Evolutionary conservation across 1,140 invertebrate genomes (phyloP).

Genomic region (Stenopsyche tienmushanensis): DNA sequence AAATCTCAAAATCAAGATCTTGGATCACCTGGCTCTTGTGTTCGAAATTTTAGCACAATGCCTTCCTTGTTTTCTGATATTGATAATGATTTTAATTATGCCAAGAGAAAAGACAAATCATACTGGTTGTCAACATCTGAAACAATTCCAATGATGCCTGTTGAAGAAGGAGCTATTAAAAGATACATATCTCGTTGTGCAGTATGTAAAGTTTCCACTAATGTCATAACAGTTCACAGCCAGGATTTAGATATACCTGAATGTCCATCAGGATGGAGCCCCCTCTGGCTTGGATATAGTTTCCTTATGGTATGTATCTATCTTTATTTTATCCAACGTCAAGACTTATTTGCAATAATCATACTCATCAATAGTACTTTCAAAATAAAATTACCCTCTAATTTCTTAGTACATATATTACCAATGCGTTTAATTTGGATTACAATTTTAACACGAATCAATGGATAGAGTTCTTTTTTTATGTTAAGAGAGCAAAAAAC

Average conservation of each 20-base stretch:
- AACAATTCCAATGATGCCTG: constrained; percentile 94
- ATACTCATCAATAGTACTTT: too few relatives aligned
- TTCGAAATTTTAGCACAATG: constrained; percentile 94
- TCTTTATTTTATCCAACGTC: background rate
- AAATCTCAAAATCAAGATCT: constrained; percentile 96
- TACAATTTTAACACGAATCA: background rate
- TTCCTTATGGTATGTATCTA: constrained; percentile 89
- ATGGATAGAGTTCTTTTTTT: too few relatives aligned
- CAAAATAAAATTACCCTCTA: too few relatives aligned
- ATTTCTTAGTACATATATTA: too few relatives aligned
- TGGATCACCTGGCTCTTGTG: constrained; percentile 87
- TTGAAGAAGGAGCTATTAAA: constrained; percentile 76
- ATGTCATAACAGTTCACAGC: constrained; percentile 96
- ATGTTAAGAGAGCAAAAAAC: too few relatives aligned
- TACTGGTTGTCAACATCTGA: constrained; percentile 95
- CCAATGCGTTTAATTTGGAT: background rate
- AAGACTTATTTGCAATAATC: too few relatives aligned
- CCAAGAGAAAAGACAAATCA: constrained; percentile 92
- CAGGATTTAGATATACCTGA: constrained; percentile 85
- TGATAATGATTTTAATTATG: constrained; percentile 96
- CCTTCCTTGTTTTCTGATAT: constrained; percentile 96
- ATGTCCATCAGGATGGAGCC: constrained; percentile 89
- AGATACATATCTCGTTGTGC: constrained; percentile 93
- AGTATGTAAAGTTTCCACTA: constrained; percentile 91
- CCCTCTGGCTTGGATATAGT: constrained; percentile 95